Evolutionary conservation across 2,888 invertebrate species (phyloP), one percentile per base, ranked within the genome.

Genomic region (Spodoptera littoralis): DNA sequence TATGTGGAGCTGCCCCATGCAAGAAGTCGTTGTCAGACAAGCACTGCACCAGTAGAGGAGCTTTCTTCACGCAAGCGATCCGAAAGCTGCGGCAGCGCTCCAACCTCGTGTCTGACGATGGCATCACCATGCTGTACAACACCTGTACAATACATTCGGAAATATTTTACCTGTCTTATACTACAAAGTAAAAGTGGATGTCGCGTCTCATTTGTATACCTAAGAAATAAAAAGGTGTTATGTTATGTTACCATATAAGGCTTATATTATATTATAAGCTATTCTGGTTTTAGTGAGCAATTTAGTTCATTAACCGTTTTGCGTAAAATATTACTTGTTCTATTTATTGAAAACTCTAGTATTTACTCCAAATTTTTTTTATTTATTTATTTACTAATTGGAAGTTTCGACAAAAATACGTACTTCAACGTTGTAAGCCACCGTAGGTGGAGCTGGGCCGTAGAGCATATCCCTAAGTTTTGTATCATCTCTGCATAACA

Each of bases 41-140:
- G 70, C 95, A 93, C 68, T 95, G 91, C 1, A 95, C 92, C 65
- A 95, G 84, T 5, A 95, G 84, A 1, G 94, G 94, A 11, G 94
- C 92, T 67, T 96, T 96, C 80, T 95, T 95, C 60, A 96, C 93
- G 89, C 96, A 96, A 4, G 96, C 95, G 46, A 96, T 85, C 87
- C 97, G 96, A 74, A 95, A 94, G 76, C 91, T 94, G 53, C 95
- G 90, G 71, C 95, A 92, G 4, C 95, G 96, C 48, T 97, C 97
- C 2, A 98, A 96, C 78, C 97, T 95, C 2, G 97, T 97, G 81
- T 98, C 98, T 9, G 96, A 93, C 8, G 98, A 98, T 12, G 99
- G 99, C 97, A 99, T 98, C 71, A 99, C 95, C 89, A 99, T 95
- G 70, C 98, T 97, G 90, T 99, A 98, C 68, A 98, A 94, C 53